Percentiles rank a stretch among this genome's conserved stretches.
These are phyloP conservation scores for Triplophysa siluroides DNA, from an alignment of 2,113 vertebrate species.

Conservation along the genomic window DNA sequence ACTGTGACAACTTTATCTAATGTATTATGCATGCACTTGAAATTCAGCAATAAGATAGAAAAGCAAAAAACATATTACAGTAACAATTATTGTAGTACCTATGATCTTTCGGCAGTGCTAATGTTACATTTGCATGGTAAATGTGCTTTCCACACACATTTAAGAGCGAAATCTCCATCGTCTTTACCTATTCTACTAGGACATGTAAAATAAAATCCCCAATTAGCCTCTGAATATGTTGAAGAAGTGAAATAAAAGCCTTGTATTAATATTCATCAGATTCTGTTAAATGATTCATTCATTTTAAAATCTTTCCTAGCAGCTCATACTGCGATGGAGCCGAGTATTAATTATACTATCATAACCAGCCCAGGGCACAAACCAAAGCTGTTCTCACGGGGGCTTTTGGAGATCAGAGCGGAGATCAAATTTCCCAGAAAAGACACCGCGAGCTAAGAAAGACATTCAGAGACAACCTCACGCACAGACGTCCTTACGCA, in stretches of 20 bases:
- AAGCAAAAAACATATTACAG: not conserved
- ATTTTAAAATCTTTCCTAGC: slow-evolving; percentile 64
- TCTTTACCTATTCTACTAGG: slow-evolving; percentile 58
- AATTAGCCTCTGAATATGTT: slow-evolving; percentile 67
- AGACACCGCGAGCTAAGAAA: not conserved
- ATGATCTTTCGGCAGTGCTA: no score
- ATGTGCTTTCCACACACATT: not conserved
- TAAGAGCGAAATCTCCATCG: slow-evolving; percentile 32
- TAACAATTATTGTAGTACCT: not conserved
- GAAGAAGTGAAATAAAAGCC: slow-evolving; percentile 64
- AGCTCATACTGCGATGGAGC: slow-evolving; percentile 59
- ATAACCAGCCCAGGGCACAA: slow-evolving; percentile 66
- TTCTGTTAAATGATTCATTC: slow-evolving; percentile 70
- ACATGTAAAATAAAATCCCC: slow-evolving; percentile 52
- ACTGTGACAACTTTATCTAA: no score
- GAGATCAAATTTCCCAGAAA: slow-evolving; percentile 7
- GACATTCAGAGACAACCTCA: slow-evolving; percentile 14
- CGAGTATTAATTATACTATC: slow-evolving; percentile 73
- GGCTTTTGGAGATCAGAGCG: slow-evolving; percentile 54
- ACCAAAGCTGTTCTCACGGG: slow-evolving; percentile 51
- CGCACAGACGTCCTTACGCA: not conserved
- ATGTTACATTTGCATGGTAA: no score
- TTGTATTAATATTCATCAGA: slow-evolving; percentile 69
- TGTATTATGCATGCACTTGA: no score
- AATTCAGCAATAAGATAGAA: no score